A percentile compares a stretch with the other conserved stretches of the same genome.
phyloP scores from a whole-genome alignment of 2,113 vertebrate genomes.

The Platichthys flesus region DNA sequence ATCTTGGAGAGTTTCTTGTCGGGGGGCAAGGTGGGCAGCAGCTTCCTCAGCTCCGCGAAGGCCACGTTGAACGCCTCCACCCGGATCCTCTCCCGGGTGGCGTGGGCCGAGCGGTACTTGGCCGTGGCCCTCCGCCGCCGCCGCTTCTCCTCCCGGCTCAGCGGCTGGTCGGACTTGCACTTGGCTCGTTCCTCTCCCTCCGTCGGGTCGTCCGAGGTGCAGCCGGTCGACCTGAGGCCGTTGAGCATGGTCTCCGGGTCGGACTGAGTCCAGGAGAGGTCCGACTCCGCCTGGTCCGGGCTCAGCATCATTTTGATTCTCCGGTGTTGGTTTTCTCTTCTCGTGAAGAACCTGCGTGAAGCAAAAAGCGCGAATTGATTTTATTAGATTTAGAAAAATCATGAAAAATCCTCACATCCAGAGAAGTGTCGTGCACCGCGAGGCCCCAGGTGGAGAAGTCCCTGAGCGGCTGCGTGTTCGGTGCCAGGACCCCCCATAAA shows the following conservation, averaged over 20 bases:
- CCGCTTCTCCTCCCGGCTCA: slow-evolving; percentile 92
- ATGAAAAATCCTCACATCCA: background rate
- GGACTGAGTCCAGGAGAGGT: slow-evolving; percentile 91
- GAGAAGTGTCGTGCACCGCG: slow-evolving; percentile 4
- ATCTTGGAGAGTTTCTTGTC: slow-evolving; percentile 92
- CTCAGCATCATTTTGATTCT: slow-evolving; percentile 94
- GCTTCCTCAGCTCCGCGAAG: slow-evolving; percentile 87
- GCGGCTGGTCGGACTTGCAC: slow-evolving; percentile 84
- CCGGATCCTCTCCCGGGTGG: slow-evolving; percentile 85
- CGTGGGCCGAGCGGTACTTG: slow-evolving; percentile 84
- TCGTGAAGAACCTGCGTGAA: slow-evolving; percentile 34
- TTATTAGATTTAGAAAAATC: background rate
- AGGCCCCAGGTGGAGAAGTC: slow-evolving; percentile 23
- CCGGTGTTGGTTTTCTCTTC: slow-evolving; percentile 25
- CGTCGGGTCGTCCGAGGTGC: slow-evolving; percentile 84
- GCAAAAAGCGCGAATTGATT: background rate
- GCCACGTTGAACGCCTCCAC: slow-evolving; percentile 90
- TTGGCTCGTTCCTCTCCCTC: slow-evolving; percentile 78
- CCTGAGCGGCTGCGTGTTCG: slow-evolving; percentile 4
- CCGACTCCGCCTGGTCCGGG: slow-evolving; percentile 92
- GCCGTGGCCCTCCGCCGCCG: slow-evolving; percentile 81
- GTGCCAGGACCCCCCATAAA: slow-evolving; percentile 11
- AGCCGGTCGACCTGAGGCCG: slow-evolving; percentile 85
- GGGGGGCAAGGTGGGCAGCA: slow-evolving; percentile 87
- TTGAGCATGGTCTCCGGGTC: slow-evolving; percentile 91